phyloP scores from a whole-genome alignment of 2,113 vertebrate species.

The Fregata magnificens region DNA sequence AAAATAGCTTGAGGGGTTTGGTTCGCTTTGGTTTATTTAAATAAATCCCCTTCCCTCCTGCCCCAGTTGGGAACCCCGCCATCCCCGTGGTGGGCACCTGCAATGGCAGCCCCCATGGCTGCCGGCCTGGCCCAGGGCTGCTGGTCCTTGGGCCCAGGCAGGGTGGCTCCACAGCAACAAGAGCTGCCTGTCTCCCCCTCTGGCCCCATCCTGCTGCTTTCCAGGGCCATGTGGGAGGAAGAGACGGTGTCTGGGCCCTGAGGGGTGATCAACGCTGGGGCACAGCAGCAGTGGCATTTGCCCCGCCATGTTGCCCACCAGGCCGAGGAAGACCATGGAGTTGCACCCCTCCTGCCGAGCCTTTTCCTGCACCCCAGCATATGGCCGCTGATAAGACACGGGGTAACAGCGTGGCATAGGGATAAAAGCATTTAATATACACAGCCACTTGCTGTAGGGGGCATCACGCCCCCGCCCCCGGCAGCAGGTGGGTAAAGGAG shows the following conservation, averaged over 20 bases:
- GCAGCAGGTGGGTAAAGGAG: background rate
- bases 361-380: background rate
- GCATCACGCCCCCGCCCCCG: background rate
- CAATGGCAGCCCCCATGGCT: background rate
- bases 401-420: background rate
- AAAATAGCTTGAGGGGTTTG: background rate
- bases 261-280: background rate
- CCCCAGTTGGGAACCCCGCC: rapidly evolving
- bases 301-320: background rate
- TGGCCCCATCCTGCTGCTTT: background rate
- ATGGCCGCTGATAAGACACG: background rate
- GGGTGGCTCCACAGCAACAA: background rate
- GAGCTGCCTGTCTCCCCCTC: background rate
- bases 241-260: background rate
- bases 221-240: background rate
- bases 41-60: background rate
- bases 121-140: background rate
- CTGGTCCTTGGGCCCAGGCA: background rate
- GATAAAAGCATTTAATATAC: background rate
- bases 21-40: background rate
- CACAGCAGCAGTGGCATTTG: background rate
- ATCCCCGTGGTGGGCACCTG: background rate
- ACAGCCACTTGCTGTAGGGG: background rate
- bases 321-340: background rate
- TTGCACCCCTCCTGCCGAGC: background rate